Evolutionary conservation across 1,140 invertebrate genomes (phyloP), one percentile per base, ranked within the genome.

Genomic region (Drosophila mauritiana): DNA sequence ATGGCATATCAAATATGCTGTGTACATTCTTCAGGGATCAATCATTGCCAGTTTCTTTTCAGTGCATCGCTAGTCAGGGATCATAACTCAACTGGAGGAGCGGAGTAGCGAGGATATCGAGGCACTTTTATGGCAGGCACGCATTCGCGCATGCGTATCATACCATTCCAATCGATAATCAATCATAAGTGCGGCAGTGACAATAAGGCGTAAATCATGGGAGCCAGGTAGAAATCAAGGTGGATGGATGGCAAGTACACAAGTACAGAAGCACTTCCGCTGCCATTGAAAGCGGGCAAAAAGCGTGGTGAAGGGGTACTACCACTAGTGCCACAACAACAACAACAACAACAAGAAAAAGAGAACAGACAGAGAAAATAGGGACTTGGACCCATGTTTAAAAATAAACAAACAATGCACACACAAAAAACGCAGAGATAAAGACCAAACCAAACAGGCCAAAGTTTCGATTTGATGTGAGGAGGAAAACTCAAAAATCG

Each of bases 121-220:
- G 48, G 37, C 43, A 46, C 53, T 54, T 55, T 80, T 83, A 86
- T 83, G 69, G 56, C 51, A 80, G 84, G 76, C 83, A 88, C 83
- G 83, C 83, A 88, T 88, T 89, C 84, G 83, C 84, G 84, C 84
- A 88, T 88, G 83, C 83, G 83, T 88, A 88, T 89, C 84, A 83
- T 76, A 89, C 68, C 88, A 83, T 77, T 89, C 81, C 80, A 85
- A 85, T 89, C 80, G 80, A 91, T 91, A 91, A 91, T 91, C 88
- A 91, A 91, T 91, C 88, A 91, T 91, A 91, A 91, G 88, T 91
- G 84, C 77, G 62, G 39, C 88, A 88, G 78, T 89, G 80, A 83
- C 88, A 91, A 84, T 91, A 91, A 88, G 72, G 72, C 80, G 80
- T 91, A 91, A 91, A 88, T 91, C 88, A 91, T 57, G 61, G 54